Evolutionary conservation across 2,888 invertebrate genomes (phyloP).

Genomic region (Eupithecia pulchellata): DNA sequence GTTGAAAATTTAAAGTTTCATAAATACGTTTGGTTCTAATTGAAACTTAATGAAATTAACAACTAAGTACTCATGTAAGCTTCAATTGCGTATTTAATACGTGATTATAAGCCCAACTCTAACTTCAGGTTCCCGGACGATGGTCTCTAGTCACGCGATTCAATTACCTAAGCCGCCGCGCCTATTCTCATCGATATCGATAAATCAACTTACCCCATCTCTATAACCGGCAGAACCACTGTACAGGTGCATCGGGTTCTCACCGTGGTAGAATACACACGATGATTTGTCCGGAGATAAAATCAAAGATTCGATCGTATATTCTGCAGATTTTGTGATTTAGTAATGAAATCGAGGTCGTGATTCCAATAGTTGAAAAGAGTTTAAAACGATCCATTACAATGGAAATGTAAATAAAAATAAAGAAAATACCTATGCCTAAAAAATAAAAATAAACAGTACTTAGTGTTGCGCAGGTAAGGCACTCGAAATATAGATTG

Average conservation of each 20-base stretch:
- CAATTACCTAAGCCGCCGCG: conserved; percentile 18
- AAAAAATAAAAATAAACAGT: not conserved
- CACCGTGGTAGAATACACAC: conserved; percentile 58
- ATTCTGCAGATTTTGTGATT: conserved; percentile 51
- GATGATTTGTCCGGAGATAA: conserved; percentile 71
- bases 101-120: conserved; percentile 3
- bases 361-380: conserved; percentile 30
- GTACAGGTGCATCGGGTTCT: conserved; percentile 83
- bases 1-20: not conserved
- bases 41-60: not conserved
- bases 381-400: not conserved
- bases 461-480: not conserved
- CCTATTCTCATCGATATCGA: conserved; percentile 37
- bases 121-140: conserved; percentile 4
- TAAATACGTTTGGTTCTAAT: not conserved
- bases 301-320: conserved; percentile 66
- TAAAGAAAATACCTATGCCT: not conserved
- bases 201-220: conserved; percentile 46
- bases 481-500: not conserved
- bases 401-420: not conserved
- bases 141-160: conserved; percentile 25
- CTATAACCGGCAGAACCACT: conserved; percentile 67
- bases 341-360: conserved; percentile 34
- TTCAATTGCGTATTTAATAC: not conserved
- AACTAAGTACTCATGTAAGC: not conserved